Conservation (phyloP, 2,888 invertebrate species). For the Ditula angustiorana region DNA sequence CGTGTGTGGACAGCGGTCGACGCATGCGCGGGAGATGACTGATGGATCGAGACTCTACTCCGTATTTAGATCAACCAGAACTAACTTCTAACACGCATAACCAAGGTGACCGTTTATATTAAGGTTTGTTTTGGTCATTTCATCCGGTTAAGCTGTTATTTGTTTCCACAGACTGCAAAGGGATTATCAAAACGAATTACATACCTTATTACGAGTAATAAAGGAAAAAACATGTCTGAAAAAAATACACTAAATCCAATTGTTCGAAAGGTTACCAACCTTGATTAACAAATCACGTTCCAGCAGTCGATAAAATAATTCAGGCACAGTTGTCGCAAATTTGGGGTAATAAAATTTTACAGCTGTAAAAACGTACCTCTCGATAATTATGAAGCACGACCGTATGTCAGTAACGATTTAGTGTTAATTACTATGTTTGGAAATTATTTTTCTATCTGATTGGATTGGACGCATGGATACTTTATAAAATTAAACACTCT, state of each 20-base stretch:
- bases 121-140: constrained; percentile 14
- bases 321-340: constrained; percentile 68
- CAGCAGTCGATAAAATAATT: constrained; percentile 55
- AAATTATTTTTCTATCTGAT: constrained; percentile 18
- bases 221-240: constrained; percentile 56
- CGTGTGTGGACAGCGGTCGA: constrained; percentile 41
- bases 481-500: constrained; percentile 12
- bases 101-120: constrained; percentile 33
- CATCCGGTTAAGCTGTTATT: constrained; percentile 4
- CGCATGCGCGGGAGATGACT: constrained; percentile 49
- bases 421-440: constrained; percentile 21
- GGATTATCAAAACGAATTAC: constrained; percentile 42
- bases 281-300: constrained; percentile 54
- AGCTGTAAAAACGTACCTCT: constrained; percentile 53
- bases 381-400: constrained; percentile 41
- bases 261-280: constrained; percentile 51
- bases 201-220: constrained; percentile 62
- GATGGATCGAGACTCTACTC: constrained; percentile 50
- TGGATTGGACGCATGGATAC: constrained; percentile 8
- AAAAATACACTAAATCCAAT: constrained; percentile 47
- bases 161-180: neutral
- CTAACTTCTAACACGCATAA: constrained; percentile 6
- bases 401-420: constrained; percentile 30
- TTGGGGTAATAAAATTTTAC: constrained; percentile 77
- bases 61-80: constrained; percentile 48